Percentiles rank a stretch among this genome's conserved stretches.
Conservation (phyloP, 2,888 invertebrate genomes). For the Brachylomia viminalis region DNA sequence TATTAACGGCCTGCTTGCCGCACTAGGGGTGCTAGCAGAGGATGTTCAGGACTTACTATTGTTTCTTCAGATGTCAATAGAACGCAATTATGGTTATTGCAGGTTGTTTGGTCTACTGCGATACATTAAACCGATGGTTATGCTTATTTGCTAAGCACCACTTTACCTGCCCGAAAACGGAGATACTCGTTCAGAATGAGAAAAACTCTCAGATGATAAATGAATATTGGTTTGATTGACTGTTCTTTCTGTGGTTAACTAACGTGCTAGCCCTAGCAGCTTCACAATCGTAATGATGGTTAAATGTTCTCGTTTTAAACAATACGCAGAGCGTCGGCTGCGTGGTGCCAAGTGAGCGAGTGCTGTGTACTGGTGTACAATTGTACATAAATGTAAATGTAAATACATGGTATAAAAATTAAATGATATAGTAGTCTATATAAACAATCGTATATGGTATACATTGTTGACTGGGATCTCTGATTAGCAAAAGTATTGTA, state of each 20-base stretch:
- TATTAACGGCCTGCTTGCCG: conserved; percentile 31
- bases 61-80: not conserved
- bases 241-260: not conserved
- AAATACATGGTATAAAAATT: too few relatives aligned
- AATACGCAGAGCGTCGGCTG: conserved; percentile 34
- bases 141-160: not conserved
- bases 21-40: conserved; percentile 16
- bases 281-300: conserved; percentile 33
- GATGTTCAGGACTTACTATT: not conserved
- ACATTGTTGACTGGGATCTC: not conserved
- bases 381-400: too few relatives aligned
- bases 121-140: not conserved
- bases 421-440: too few relatives aligned
- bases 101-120: not conserved
- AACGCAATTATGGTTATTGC: not conserved
- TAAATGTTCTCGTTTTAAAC: conserved; percentile 52
- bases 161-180: not conserved
- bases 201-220: not conserved
- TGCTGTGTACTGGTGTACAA: not conserved
- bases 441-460: not conserved
- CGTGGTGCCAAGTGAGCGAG: conserved; percentile 34
- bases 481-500: not conserved
- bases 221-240: not conserved
- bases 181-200: not conserved
- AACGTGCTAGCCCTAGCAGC: conserved; percentile 6